Conservation (phyloP, 2,888 invertebrate genomes). For the Chrysolina oricalcia region DNA sequence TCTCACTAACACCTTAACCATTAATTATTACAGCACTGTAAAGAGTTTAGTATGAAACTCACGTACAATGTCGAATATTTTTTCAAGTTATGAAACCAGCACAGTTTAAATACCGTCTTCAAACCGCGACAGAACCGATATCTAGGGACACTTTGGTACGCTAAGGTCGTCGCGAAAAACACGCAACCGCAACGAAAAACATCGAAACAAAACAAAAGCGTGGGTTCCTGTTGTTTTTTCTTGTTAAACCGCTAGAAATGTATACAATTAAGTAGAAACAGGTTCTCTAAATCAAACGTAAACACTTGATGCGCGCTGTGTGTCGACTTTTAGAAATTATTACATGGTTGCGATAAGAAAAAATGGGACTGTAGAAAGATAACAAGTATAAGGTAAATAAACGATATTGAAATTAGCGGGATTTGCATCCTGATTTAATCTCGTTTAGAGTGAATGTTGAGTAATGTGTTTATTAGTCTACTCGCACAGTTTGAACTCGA, state of each 20-base stretch:
- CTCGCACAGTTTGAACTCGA: too few species aligned
- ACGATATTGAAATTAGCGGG: slow-evolving; percentile 16
- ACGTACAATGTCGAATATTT: slow-evolving; percentile 32
- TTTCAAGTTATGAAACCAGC: slow-evolving; percentile 18
- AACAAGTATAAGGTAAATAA: slow-evolving; percentile 10
- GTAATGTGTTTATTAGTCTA: neutral
- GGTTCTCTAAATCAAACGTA: slow-evolving; percentile 14
- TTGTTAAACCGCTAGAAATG: neutral
- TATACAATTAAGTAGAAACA: slow-evolving; percentile 4
- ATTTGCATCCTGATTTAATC: neutral
- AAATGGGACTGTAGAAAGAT: slow-evolving; percentile 18
- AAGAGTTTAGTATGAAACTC: slow-evolving; percentile 22
- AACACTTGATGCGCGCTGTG: neutral
- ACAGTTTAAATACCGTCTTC: slow-evolving; percentile 9
- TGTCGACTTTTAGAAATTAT: slow-evolving; percentile 9
- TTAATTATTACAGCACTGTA: slow-evolving; percentile 9
- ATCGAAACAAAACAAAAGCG: neutral
- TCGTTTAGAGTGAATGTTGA: neutral
- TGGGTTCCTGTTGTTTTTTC: slow-evolving; percentile 6
- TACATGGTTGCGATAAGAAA: slow-evolving; percentile 18
- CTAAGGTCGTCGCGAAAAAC: slow-evolving; percentile 4
- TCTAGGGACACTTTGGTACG: neutral
- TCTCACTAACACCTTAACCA: slow-evolving; percentile 15
- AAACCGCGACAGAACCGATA: slow-evolving; percentile 13
- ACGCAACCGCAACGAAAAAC: slow-evolving; percentile 8